These are phyloP conservation scores for Ursus arctos DNA, from an alignment of 2,113 vertebrate genomes.

Conservation along the genomic window DNA sequence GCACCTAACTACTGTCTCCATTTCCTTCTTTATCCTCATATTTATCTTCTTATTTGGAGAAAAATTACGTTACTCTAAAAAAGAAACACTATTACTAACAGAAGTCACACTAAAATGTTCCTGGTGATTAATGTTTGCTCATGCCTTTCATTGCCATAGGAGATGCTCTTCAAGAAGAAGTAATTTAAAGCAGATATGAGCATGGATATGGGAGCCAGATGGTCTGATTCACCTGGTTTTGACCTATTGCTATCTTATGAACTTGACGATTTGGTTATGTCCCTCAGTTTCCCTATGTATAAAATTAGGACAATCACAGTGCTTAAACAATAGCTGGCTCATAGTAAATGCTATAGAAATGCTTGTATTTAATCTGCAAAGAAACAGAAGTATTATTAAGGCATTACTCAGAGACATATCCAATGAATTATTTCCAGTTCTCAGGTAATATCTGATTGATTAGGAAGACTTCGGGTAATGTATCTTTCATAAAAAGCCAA, in stretches of 20 bases:
- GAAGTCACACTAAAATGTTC: neutral
- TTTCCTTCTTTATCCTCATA: neutral
- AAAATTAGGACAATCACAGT: neutral
- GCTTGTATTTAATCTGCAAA: neutral
- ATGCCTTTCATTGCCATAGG: neutral
- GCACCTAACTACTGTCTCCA: neutral
- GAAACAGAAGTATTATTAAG: neutral
- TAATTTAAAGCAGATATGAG: neutral
- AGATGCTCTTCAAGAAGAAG: neutral
- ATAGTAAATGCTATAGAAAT: neutral
- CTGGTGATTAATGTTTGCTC: neutral
- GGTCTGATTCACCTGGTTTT: neutral
- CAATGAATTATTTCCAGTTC: neutral
- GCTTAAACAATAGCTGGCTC: neutral
- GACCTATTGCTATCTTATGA: neutral
- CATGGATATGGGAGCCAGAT: rapidly evolving
- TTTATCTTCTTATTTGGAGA: neutral
- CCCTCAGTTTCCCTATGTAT: neutral
- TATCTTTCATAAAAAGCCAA: neutral
- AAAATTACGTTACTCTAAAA: neutral
- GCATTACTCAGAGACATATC: neutral
- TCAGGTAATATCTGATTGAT: neutral
- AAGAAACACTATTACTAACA: neutral
- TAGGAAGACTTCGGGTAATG: neutral
- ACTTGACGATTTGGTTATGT: neutral